These are phyloP conservation scores for Mesorhabditis belari DNA, from an alignment of 2,888 invertebrate species.

Conservation along the genomic window DNA sequence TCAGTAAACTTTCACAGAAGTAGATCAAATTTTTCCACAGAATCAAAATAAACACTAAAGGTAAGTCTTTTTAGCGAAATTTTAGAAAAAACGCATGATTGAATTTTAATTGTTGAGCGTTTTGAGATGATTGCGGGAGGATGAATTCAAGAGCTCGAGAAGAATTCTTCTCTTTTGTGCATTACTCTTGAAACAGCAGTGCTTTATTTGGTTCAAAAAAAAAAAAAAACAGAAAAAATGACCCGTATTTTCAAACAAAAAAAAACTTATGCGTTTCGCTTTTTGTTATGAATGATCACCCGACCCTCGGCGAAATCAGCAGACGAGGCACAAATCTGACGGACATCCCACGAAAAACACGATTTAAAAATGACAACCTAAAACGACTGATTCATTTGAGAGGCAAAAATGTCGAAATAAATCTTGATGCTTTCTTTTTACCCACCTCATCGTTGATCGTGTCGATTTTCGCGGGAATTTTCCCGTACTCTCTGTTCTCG, in stretches of 20 bases:
- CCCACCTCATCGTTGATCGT: slow-evolving; percentile 10
- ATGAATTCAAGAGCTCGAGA: not conserved
- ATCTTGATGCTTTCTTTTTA: not conserved
- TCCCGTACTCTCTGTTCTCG: slow-evolving; percentile 11
- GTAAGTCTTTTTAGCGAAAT: no score
- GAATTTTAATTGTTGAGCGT: no score
- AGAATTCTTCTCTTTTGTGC: no score
- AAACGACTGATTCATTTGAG: not conserved
- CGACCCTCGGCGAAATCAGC: slow-evolving; percentile 22
- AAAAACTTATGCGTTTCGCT: no score
- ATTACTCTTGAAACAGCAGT: no score
- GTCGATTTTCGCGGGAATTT: slow-evolving; percentile 17
- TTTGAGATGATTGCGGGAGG: not conserved
- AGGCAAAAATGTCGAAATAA: not conserved
- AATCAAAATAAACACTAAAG: no score
- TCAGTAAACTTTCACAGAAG: no score
- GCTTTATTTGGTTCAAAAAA: no score
- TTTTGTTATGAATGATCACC: slow-evolving; percentile 4
- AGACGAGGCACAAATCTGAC: slow-evolving; percentile 19
- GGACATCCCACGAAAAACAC: slow-evolving; percentile 18
- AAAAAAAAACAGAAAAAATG: no score
- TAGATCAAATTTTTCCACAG: no score
- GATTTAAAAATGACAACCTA: slow-evolving; percentile 2
- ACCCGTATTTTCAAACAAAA: no score
- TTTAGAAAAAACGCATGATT: no score